Percentiles rank a stretch among this genome's conserved stretches.
phyloP scores from a whole-genome alignment of 1,140 invertebrate genomes.

The Apocrypta bakeri region DNA sequence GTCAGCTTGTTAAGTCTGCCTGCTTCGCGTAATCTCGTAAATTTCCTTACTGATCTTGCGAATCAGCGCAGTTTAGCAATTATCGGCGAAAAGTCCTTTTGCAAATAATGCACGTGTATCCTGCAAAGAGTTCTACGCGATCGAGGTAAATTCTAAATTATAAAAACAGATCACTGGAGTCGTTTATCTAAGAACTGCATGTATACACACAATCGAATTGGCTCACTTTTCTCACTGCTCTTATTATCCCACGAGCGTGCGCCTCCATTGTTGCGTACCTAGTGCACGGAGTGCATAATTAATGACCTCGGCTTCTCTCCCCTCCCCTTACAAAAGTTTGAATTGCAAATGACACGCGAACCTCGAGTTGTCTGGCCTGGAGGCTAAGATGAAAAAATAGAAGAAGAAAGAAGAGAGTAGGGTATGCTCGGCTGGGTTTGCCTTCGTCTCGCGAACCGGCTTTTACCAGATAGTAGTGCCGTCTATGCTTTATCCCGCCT shows the following conservation, averaged over 20 bases:
- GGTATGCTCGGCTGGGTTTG: slow-evolving; percentile 23
- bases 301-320: slow-evolving; percentile 56
- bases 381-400: neutral
- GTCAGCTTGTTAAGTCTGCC: too few species aligned
- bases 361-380: slow-evolving; percentile 27
- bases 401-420: neutral
- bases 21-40: too few species aligned
- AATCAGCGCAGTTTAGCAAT: too few species aligned
- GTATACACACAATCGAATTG: neutral
- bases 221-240: slow-evolving; percentile 20
- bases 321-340: slow-evolving; percentile 52
- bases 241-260: slow-evolving; percentile 36
- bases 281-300: slow-evolving; percentile 62
- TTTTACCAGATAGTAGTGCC: neutral
- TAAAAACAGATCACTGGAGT: neutral
- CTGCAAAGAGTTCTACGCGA: too few species aligned
- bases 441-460: slow-evolving; percentile 14
- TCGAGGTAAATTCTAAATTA: neutral
- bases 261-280: slow-evolving; percentile 58
- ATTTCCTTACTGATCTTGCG: too few species aligned
- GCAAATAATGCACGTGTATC: too few species aligned
- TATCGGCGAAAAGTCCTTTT: too few species aligned
- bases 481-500: neutral
- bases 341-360: slow-evolving; percentile 61
- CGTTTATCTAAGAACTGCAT: neutral